Evolutionary conservation across 1,140 invertebrate genomes (phyloP).

Genomic region (Eciton burchellii): DNA sequence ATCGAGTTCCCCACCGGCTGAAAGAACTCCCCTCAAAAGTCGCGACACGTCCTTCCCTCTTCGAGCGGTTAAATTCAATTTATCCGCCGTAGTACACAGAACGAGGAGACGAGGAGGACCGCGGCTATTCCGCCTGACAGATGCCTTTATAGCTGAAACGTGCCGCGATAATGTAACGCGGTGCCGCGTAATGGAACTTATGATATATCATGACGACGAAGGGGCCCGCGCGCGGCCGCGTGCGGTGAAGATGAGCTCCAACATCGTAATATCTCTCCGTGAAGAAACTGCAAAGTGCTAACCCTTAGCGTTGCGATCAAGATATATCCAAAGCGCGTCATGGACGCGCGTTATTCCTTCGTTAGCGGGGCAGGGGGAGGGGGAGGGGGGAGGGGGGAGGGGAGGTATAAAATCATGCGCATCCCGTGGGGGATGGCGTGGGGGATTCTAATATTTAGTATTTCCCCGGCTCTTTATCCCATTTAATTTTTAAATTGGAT

Average conservation of each 20-base stretch:
- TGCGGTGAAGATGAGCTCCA: conserved; percentile 50
- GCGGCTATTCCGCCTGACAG: conserved; percentile 75
- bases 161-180: conserved; percentile 77
- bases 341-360: too few relatives aligned
- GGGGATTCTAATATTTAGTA: not conserved
- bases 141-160: conserved; percentile 76
- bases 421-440: not conserved
- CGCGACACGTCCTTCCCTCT: conserved; percentile 61
- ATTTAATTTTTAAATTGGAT: conserved; percentile 21
- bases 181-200: conserved; percentile 76
- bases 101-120: conserved; percentile 58
- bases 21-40: conserved; percentile 60
- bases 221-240: conserved; percentile 19
- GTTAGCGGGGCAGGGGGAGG: too few relatives aligned
- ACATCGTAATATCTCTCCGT: conserved; percentile 65
- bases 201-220: conserved; percentile 76
- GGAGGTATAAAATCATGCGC: conserved; percentile 6
- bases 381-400: too few relatives aligned
- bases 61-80: conserved; percentile 73
- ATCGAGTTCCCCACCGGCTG: not conserved
- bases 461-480: not conserved
- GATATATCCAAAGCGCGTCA: conserved; percentile 50
- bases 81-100: conserved; percentile 63
- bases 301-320: conserved; percentile 41
- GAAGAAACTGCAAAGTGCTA: too few relatives aligned